Conservation (phyloP, 2,888 invertebrate species). For the Argynnis bischoffii region DNA sequence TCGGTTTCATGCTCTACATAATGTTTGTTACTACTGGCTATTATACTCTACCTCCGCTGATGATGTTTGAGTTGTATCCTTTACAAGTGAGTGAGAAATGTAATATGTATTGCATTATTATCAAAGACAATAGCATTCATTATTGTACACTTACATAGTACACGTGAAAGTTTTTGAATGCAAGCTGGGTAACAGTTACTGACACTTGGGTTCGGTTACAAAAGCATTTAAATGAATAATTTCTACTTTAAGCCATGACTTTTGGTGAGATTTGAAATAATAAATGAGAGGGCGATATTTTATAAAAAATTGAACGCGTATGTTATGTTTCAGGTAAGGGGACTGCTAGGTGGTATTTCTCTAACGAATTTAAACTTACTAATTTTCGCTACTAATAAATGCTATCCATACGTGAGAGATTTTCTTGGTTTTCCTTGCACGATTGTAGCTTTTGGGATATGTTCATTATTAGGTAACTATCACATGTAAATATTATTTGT, state of each 20-base stretch:
- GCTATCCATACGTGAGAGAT: conserved; percentile 46
- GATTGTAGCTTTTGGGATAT: conserved; percentile 44
- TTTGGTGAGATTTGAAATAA: no score
- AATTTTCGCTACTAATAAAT: conserved; percentile 50
- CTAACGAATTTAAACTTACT: conserved; percentile 58
- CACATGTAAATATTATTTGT: background rate
- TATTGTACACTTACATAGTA: background rate
- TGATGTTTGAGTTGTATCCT: conserved; percentile 63
- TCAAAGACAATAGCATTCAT: background rate
- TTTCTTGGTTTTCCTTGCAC: conserved; percentile 39
- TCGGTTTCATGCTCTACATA: conserved; percentile 51
- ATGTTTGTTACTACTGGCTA: conserved; percentile 57
- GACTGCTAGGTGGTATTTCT: conserved; percentile 82
- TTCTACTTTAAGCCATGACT: no score
- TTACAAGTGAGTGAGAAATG: conserved; percentile 54
- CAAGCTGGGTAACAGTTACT: no score
- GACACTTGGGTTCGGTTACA: no score
- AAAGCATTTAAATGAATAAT: no score
- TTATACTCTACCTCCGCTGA: conserved; percentile 55
- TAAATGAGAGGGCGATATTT: no score
- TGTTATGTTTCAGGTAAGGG: conserved; percentile 75
- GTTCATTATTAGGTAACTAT: conserved; percentile 53
- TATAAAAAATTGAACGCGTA: no score
- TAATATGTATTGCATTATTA: background rate
- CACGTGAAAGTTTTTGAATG: no score